These are phyloP conservation scores for Polypedilum vanderplanki DNA, from an alignment of 1,140 invertebrate genomes.

Conservation along the genomic window DNA sequence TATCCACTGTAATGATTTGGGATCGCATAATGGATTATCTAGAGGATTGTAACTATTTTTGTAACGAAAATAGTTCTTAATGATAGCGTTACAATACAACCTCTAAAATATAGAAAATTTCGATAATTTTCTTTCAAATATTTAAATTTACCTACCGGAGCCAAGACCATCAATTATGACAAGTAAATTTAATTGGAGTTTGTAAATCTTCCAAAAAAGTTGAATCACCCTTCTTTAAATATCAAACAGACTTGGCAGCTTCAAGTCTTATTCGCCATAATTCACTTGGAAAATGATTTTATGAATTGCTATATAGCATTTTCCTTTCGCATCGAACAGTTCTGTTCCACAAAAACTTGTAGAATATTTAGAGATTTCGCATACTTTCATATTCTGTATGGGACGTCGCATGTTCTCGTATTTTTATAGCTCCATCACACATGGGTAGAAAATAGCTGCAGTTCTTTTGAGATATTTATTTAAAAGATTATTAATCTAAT, in stretches of 20 bases:
- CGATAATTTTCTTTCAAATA: no score
- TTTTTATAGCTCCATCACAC: not conserved
- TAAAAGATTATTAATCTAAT: slow-evolving; percentile 72
- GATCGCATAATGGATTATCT: slow-evolving; percentile 67
- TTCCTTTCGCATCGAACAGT: slow-evolving; percentile 81
- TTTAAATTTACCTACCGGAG: slow-evolving; percentile 42
- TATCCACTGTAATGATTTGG: slow-evolving; percentile 60
- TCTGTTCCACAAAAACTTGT: slow-evolving; percentile 94
- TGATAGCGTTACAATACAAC: slow-evolving; percentile 68
- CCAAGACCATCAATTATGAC: slow-evolving; percentile 77
- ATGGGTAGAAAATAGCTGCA: slow-evolving; percentile 61
- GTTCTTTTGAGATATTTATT: slow-evolving; percentile 90
- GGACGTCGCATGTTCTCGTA: slow-evolving; percentile 28
- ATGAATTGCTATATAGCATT: slow-evolving; percentile 78
- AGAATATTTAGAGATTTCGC: slow-evolving; percentile 88
- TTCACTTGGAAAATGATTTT: slow-evolving; percentile 80
- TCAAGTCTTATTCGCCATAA: slow-evolving; percentile 69
- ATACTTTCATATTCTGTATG: slow-evolving; percentile 48
- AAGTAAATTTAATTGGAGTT: slow-evolving; percentile 69
- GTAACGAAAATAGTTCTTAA: slow-evolving; percentile 67
- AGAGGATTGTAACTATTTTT: slow-evolving; percentile 56
- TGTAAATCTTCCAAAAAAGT: slow-evolving; percentile 50
- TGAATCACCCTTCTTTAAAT: slow-evolving; percentile 57
- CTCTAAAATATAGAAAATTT: slow-evolving; percentile 41
- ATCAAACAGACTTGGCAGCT: slow-evolving; percentile 67